Conservation (phyloP, 2,797 vertebrate species). For the Poeciliopsis turneri region DNA sequence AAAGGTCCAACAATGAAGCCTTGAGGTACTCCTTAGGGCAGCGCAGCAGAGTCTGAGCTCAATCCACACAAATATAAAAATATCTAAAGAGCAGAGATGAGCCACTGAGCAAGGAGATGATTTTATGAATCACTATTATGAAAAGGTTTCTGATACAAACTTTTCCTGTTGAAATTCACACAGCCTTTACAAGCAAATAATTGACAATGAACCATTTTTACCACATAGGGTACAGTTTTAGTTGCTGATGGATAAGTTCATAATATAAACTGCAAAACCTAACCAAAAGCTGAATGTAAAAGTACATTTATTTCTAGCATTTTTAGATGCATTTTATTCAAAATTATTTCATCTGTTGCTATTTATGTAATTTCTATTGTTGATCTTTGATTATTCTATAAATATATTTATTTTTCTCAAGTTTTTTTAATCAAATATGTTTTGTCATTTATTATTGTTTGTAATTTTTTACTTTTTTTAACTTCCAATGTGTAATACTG, state of each 20-base stretch:
- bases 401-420: neutral
- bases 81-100: neutral
- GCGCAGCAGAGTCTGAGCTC: neutral
- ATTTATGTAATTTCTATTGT: neutral
- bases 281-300: neutral
- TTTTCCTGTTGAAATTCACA: neutral
- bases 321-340: neutral
- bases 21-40: neutral
- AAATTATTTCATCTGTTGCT: neutral
- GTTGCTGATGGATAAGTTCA: neutral
- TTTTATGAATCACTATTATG: neutral
- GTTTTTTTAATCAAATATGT: neutral
- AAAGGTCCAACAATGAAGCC: neutral
- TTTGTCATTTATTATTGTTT: neutral
- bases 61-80: neutral
- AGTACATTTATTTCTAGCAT: neutral
- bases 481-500: neutral
- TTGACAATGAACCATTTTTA: neutral
- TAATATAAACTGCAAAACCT: neutral
- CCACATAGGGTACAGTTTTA: neutral
- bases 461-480: neutral
- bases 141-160: neutral
- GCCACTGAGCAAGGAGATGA: neutral
- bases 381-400: neutral
- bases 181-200: neutral